Evolutionary conservation across 1,140 invertebrate genomes (phyloP).

Genomic region (Aphis craccivora): DNA sequence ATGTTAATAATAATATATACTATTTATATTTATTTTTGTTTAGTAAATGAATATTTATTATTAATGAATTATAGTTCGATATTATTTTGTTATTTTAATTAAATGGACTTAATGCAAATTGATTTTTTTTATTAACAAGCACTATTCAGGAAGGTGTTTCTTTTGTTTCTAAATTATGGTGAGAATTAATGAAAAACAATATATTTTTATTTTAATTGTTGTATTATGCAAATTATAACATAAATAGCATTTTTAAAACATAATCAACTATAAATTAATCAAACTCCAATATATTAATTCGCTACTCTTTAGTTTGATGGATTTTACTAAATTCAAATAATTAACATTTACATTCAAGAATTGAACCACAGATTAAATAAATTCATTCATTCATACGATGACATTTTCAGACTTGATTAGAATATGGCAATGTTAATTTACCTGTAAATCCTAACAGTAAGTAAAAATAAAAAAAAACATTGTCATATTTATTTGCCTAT

Average conservation of each 20-base stretch:
- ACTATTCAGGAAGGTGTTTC: not conserved
- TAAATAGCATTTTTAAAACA: not conserved
- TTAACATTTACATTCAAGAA: not conserved
- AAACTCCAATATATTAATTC: not conserved
- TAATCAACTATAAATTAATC: not conserved
- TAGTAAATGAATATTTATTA: too few species aligned
- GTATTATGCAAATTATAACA: not conserved
- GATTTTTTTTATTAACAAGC: not conserved
- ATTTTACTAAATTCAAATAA: not conserved
- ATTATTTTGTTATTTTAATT: not conserved
- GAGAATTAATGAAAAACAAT: not conserved
- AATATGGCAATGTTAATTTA: not conserved
- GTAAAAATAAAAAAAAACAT: not conserved
- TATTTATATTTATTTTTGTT: too few species aligned
- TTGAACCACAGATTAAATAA: too few species aligned
- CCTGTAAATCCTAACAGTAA: rapidly evolving
- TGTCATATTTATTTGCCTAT: not conserved
- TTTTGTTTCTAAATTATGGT: not conserved
- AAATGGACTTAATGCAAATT: not conserved
- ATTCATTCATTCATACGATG: too few species aligned
- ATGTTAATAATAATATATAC: too few species aligned
- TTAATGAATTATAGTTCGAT: not conserved
- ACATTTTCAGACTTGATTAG: too few species aligned
- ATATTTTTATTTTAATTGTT: not conserved
- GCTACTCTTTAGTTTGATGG: not conserved